Conservation (phyloP, 1,140 invertebrate species). For the Mercenaria mercenaria region DNA sequence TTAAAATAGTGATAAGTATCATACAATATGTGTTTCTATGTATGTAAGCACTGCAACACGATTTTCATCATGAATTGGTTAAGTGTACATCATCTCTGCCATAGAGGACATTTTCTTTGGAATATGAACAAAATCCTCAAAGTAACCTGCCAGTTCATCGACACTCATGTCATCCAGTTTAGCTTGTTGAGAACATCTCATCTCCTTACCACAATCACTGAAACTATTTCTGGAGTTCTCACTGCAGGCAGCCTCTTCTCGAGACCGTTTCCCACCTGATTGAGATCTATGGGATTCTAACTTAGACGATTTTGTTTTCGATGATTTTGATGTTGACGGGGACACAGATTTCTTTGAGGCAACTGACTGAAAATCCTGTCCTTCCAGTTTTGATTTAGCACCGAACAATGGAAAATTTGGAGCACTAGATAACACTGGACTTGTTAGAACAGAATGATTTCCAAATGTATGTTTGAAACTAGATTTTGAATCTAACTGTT, state of each 20-base stretch:
- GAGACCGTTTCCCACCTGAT: conserved; percentile 7
- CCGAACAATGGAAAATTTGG: conserved; percentile 67
- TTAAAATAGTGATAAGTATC: too few species aligned
- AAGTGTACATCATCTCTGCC: conserved; percentile 86
- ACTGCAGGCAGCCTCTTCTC: neutral
- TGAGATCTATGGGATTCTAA: conserved; percentile 13
- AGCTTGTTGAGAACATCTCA: conserved; percentile 83
- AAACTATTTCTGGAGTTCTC: conserved; percentile 11
- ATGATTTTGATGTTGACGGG: neutral
- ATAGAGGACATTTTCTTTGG: conserved; percentile 86
- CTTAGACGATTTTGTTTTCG: neutral
- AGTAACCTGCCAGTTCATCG: conserved; percentile 85
- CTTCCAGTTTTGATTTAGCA: conserved; percentile 47
- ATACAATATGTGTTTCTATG: too few species aligned
- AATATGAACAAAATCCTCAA: conserved; percentile 84
- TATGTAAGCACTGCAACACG: too few species aligned
- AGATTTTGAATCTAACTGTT: conserved; percentile 1
- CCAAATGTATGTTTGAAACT: conserved; percentile 30
- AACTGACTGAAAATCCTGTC: conserved; percentile 44
- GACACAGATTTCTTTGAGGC: neutral
- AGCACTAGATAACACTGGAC: conserved; percentile 28
- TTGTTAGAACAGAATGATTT: neutral
- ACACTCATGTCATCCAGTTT: conserved; percentile 80
- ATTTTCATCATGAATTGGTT: too few species aligned
- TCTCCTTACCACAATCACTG: conserved; percentile 65